Percentiles rank a stretch among this genome's conserved stretches.
phyloP scores from a whole-genome alignment of 2,888 invertebrate genomes.

The Nymphalis urticae region DNA sequence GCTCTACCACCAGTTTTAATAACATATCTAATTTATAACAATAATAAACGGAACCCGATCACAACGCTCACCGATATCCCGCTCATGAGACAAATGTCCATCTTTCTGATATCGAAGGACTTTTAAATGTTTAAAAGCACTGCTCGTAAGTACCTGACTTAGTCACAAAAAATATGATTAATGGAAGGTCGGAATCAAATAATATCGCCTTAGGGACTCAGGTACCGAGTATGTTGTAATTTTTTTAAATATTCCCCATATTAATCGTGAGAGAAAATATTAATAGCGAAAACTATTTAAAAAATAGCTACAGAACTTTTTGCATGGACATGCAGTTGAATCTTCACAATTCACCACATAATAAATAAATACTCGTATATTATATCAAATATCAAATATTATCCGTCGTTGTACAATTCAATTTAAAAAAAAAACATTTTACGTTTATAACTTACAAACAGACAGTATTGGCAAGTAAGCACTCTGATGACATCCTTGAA shows the following conservation, averaged over 20 bases:
- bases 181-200: conserved; percentile 73
- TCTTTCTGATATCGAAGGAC: conserved; percentile 43
- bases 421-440: too few relatives aligned
- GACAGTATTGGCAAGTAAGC: too few relatives aligned
- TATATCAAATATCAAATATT: too few relatives aligned
- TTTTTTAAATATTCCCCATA: conserved; percentile 57
- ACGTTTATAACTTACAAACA: too few relatives aligned
- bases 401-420: too few relatives aligned
- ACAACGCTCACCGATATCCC: background rate
- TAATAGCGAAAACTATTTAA: background rate
- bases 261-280: background rate
- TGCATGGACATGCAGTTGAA: background rate
- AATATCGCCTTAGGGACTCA: conserved; percentile 56
- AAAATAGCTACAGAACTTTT: background rate
- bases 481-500: background rate
- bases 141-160: conserved; percentile 66
- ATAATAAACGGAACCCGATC: conserved; percentile 24
- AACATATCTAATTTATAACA: too few relatives aligned
- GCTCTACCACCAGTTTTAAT: too few relatives aligned
- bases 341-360: background rate
- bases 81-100: conserved; percentile 31
- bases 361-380: too few relatives aligned
- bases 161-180: conserved; percentile 76
- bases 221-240: conserved; percentile 50
- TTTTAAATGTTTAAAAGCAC: conserved; percentile 56